Conservation (phyloP, 2,888 invertebrate genomes). For the Synanthedon tipuliformis region DNA sequence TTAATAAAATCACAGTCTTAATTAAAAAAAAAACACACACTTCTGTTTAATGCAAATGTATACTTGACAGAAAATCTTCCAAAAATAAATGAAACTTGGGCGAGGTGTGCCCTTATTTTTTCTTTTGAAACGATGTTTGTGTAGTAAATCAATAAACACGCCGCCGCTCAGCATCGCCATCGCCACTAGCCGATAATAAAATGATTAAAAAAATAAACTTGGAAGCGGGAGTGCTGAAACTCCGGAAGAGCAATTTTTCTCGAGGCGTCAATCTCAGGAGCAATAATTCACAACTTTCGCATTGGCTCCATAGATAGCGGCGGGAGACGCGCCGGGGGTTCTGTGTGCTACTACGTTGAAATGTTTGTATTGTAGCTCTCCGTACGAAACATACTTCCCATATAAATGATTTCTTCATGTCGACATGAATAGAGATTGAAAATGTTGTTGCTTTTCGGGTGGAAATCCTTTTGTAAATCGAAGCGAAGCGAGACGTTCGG, state of each 20-base stretch:
- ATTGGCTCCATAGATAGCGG: slow-evolving; percentile 4
- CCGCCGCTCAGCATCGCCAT: neutral
- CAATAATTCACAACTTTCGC: slow-evolving; percentile 46
- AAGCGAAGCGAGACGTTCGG: slow-evolving; percentile 27
- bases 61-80: neutral
- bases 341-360: neutral
- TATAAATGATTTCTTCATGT: neutral
- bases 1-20: too few relatives aligned
- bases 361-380: neutral
- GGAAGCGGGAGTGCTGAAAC: slow-evolving; percentile 17
- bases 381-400: neutral
- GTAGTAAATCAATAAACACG: slow-evolving; percentile 1
- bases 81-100: neutral
- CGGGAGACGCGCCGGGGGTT: neutral
- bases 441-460: slow-evolving; percentile 10
- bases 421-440: slow-evolving; percentile 6
- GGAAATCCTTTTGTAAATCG: slow-evolving; percentile 12
- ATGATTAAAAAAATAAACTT: slow-evolving; percentile 15
- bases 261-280: slow-evolving; percentile 44
- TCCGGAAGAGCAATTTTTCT: slow-evolving; percentile 47
- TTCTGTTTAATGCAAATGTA: neutral
- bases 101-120: neutral
- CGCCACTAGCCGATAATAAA: slow-evolving; percentile 15
- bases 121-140: neutral
- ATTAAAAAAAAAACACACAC: too few relatives aligned